Evolutionary conservation across 2,888 invertebrate species (phyloP).

Genomic region (Petrophora chlorosata): DNA sequence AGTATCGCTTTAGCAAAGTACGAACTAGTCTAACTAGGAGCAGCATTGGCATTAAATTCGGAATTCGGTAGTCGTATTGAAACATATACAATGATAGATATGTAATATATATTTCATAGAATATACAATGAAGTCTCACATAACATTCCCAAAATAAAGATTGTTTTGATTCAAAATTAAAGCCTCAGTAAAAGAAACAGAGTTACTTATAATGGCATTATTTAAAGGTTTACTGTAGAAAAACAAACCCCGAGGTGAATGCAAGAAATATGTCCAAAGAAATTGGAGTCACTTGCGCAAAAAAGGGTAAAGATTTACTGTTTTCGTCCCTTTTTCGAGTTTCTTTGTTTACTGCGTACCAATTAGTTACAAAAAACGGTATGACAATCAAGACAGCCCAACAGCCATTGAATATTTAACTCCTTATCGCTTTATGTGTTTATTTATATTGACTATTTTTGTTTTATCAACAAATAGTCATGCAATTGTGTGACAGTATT

Average conservation of each 20-base stretch:
- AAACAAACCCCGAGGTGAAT: conserved; percentile 20
- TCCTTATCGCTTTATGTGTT: background rate
- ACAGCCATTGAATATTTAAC: background rate
- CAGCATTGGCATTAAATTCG: too few relatives aligned
- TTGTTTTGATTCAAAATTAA: background rate
- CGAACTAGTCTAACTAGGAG: too few relatives aligned
- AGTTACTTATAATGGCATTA: conserved; percentile 10
- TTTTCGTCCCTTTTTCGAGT: conserved; percentile 31
- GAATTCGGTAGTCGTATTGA: too few relatives aligned
- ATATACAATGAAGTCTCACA: background rate
- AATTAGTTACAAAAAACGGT: conserved; percentile 46
- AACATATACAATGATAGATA: too few relatives aligned
- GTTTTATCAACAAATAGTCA: background rate
- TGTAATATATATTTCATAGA: too few relatives aligned
- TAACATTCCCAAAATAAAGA: background rate
- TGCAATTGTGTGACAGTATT: background rate
- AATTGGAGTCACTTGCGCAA: conserved; percentile 38
- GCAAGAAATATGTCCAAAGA: conserved; percentile 41
- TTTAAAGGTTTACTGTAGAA: conserved; percentile 13
- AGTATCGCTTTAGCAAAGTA: too few relatives aligned
- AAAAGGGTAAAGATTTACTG: conserved; percentile 38
- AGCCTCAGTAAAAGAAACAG: background rate
- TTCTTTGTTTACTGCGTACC: conserved; percentile 43
- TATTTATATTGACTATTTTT: background rate
- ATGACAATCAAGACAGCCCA: conserved; percentile 30